phyloP scores from a whole-genome alignment of 2,113 vertebrate genomes.

The Petroica traversi region DNA sequence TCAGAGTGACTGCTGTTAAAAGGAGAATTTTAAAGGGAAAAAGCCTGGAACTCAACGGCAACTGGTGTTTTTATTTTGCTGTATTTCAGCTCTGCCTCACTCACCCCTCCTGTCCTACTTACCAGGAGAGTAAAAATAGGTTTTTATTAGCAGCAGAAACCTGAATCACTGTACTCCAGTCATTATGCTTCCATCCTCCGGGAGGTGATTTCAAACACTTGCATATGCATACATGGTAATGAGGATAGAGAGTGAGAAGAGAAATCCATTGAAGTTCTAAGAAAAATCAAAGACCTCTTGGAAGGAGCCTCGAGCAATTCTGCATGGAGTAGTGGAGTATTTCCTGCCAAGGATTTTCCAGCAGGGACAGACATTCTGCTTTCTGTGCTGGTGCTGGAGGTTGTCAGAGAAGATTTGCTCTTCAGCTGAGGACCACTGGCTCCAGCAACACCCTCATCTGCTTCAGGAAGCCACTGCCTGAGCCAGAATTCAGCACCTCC shows the following conservation, averaged over 20 bases:
- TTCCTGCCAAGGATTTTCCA: constrained; percentile 40
- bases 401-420: background rate
- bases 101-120: constrained; percentile 58
- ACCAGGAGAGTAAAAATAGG: constrained; percentile 62
- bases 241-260: constrained; percentile 35
- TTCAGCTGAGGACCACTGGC: background rate
- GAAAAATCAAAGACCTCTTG: constrained; percentile 59
- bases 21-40: background rate
- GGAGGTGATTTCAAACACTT: constrained; percentile 63
- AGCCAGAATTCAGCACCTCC: background rate
- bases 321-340: background rate
- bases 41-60: background rate
- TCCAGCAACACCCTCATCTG: background rate
- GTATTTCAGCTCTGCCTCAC: constrained; percentile 20
- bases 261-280: constrained; percentile 67
- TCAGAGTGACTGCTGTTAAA: background rate
- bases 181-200: constrained; percentile 52
- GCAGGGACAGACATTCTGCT: background rate
- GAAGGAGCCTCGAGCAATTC: constrained; percentile 51
- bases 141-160: constrained; percentile 61
- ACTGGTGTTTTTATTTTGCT: background rate
- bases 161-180: constrained; percentile 62
- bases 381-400: background rate
- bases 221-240: constrained; percentile 61
- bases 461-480: background rate